A percentile compares a stretch with the other conserved stretches of the same genome.
These are phyloP conservation scores for Psilopogon haemacephalus DNA, from an alignment of 2,113 vertebrate species.

Conservation along the genomic window DNA sequence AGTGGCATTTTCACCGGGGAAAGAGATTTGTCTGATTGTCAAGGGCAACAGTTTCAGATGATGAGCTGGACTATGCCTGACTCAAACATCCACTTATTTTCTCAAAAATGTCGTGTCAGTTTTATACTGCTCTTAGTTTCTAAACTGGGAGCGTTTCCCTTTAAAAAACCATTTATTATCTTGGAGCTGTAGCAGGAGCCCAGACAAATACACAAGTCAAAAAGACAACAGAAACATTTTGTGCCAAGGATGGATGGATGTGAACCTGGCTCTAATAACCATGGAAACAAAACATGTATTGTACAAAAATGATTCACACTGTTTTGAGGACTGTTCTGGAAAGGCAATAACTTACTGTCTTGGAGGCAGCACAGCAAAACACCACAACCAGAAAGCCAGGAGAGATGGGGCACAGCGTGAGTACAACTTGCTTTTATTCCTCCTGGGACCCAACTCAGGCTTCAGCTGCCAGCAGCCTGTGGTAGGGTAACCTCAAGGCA, in stretches of 20 bases:
- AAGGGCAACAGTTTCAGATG: not conserved
- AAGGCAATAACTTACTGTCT: slow-evolving; percentile 24
- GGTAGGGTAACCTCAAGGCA: not conserved
- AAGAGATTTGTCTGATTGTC: not conserved
- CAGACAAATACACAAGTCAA: not conserved
- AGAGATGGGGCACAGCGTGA: not conserved
- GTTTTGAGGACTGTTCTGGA: slow-evolving; percentile 19
- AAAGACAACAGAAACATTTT: slow-evolving; percentile 12
- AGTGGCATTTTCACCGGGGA: not conserved
- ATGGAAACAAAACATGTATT: not conserved
- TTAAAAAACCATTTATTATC: slow-evolving; percentile 13
- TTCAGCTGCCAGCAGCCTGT: not conserved
- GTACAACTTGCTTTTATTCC: not conserved
- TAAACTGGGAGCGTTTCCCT: slow-evolving; percentile 13
- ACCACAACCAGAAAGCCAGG: not conserved
- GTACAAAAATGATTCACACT: not conserved
- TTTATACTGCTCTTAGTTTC: not conserved
- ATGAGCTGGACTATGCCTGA: not conserved
- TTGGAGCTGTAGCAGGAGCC: not conserved
- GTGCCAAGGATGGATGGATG: slow-evolving; percentile 3
- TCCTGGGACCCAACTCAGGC: not conserved
- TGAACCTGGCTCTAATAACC: not conserved
- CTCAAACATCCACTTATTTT: slow-evolving; percentile 3
- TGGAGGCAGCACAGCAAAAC: not conserved
- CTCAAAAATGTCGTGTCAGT: not conserved